Evolutionary conservation across 2,888 invertebrate species (phyloP), one percentile per base, ranked within the genome.

Genomic region (Melangyna quadrimaculata): DNA sequence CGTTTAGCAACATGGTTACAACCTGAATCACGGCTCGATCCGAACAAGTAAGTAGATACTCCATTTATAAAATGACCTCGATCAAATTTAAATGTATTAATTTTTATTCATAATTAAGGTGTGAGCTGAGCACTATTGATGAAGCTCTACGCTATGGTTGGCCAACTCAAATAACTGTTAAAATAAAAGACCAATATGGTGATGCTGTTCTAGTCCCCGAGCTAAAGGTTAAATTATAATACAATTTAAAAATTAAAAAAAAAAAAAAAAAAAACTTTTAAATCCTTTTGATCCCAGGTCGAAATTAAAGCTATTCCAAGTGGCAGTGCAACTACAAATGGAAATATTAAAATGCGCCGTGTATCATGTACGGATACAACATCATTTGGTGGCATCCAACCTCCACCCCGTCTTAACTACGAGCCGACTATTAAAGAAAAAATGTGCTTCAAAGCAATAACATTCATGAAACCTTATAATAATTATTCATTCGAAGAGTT

Each of bases 401-500:
- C 91, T n/a, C 92, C 92, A 14, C 92, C 92, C 9, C 90, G 92
- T 1, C 88, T 92, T 2, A 91, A 90, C 73, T 98, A 97, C 92
- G 96, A 97, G 91, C 95, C 97, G 0, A 97, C 97, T 0, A 94
- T 96, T 63, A 95, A 96, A 89, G 98, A 98, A 89, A 97, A 96
- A 91, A 97, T 97, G 95, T 95, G 96, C 90, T 99, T 98, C 93
- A 97, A 98, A 92, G 96, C 98, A 32, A 98, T 99, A 88, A 97
- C 97, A 14, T 97, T 98, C 92, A 98, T 99, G 98, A 93, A 97
- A 95, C 95, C 95, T 0, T 98, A 96, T 92, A 96, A 97, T 89
- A 96, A 97, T 91, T 98, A 96, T 90, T 98, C 98, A 0, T 98
- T 99, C 92, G 99, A 99, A 92, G 99, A 99, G 92, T 92, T 99